Evolutionary conservation across 2,113 vertebrate genomes (phyloP).

Genomic region (Brevimyrus niger): DNA sequence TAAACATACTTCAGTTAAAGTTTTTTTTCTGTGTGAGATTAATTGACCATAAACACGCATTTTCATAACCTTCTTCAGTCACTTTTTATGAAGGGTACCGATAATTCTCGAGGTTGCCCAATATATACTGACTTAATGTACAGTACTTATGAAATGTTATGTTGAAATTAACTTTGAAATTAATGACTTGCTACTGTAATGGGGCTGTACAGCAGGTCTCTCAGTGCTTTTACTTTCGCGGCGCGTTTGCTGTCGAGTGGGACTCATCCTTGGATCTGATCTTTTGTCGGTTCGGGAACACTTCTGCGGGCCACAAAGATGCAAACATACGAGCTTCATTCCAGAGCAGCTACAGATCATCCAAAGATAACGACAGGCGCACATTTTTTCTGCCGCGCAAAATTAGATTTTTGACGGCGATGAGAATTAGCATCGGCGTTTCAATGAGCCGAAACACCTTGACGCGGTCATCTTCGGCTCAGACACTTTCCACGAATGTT

Average conservation of each 20-base stretch:
- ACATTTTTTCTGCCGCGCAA: not conserved
- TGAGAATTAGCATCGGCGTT: not conserved
- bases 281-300: not conserved
- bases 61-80: not conserved
- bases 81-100: not conserved
- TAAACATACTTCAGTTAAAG: not conserved
- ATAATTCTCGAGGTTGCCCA: not conserved
- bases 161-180: not conserved
- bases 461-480: not conserved
- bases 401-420: not conserved
- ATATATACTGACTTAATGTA: not conserved
- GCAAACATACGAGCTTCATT: not conserved
- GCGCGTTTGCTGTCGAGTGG: not conserved
- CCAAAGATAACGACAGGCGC: not conserved
- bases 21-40: not conserved
- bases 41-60: not conserved
- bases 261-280: not conserved
- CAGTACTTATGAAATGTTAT: not conserved
- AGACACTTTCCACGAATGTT: not conserved
- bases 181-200: not conserved
- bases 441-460: not conserved
- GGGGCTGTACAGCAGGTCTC: not conserved
- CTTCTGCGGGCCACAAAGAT: not conserved
- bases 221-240: not conserved
- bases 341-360: not conserved